phyloP scores from a whole-genome alignment of 2,113 vertebrate genomes.

The Erinaceus europaeus region DNA sequence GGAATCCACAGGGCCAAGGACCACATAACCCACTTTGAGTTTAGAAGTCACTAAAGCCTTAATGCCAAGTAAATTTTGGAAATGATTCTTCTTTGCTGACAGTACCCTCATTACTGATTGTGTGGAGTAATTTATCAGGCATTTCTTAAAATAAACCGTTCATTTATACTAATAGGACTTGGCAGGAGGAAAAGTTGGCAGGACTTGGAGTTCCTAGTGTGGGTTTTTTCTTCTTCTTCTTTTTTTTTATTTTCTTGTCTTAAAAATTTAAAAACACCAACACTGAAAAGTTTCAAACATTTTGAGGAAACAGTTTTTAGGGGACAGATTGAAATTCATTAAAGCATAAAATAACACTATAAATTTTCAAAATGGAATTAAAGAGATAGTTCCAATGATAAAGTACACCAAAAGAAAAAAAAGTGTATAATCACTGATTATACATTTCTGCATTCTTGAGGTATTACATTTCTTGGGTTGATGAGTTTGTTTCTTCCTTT shows the following conservation, averaged over 20 bases:
- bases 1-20: constrained; percentile 67
- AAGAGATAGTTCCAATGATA: constrained; percentile 54
- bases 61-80: constrained; percentile 86
- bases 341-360: constrained; percentile 75
- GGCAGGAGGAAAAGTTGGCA: constrained; percentile 87
- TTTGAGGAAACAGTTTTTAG: constrained; percentile 78
- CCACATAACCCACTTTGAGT: constrained; percentile 78
- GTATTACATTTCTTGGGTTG: constrained; percentile 58
- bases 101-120: constrained; percentile 89
- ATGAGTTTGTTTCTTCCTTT: constrained; percentile 74
- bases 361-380: constrained; percentile 78
- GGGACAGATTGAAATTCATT: constrained; percentile 73
- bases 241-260: constrained; percentile 71
- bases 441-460: constrained; percentile 65
- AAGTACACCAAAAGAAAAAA: constrained; percentile 74
- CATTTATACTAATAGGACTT: constrained; percentile 91
- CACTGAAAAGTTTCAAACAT: constrained; percentile 78
- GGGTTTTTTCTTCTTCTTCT: not conserved
- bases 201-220: constrained; percentile 85
- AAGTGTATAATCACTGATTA: constrained; percentile 67
- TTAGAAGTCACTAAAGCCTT: constrained; percentile 78
- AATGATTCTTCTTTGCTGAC: constrained; percentile 88
- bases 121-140: constrained; percentile 90
- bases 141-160: constrained; percentile 92
- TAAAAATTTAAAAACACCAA: constrained; percentile 74